A percentile compares a stretch with the other conserved stretches of the same genome.
Conservation (phyloP, 2,888 invertebrate species). For the Cetonia aurata region DNA sequence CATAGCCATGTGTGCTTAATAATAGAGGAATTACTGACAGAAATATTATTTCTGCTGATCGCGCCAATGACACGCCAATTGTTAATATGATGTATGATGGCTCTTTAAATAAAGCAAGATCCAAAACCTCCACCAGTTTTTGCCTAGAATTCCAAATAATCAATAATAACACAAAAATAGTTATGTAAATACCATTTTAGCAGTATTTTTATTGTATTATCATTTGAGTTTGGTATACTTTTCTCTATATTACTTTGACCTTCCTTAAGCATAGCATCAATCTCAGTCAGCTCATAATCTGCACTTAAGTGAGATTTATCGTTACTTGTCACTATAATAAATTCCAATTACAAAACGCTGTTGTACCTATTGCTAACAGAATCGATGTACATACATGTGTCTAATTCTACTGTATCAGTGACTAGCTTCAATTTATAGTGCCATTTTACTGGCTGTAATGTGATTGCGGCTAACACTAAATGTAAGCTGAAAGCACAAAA, state of each 20-base stretch:
- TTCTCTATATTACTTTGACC: no score
- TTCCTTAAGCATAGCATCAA: no score
- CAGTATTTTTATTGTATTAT: no score
- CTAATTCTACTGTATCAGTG: not conserved
- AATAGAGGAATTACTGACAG: slow-evolving; percentile 77
- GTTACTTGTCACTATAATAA: slow-evolving; percentile 3
- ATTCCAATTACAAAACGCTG: not conserved
- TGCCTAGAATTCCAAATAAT: slow-evolving; percentile 62
- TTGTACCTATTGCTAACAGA: not conserved
- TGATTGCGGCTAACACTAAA: slow-evolving; percentile 76
- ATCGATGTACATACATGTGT: slow-evolving; percentile 2
- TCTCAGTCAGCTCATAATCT: not conserved
- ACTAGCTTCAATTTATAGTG: slow-evolving; percentile 68
- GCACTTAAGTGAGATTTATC: not conserved
- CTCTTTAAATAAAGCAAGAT: slow-evolving; percentile 74
- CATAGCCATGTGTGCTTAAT: slow-evolving; percentile 71
- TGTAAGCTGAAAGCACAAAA: slow-evolving; percentile 77
- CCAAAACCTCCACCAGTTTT: slow-evolving; percentile 71
- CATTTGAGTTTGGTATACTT: no score
- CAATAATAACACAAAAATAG: not conserved
- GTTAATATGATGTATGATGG: slow-evolving; percentile 78
- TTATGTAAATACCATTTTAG: slow-evolving; percentile 4
- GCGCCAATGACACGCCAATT: slow-evolving; percentile 76
- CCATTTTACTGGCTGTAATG: slow-evolving; percentile 83
- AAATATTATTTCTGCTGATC: slow-evolving; percentile 79